phyloP scores from a whole-genome alignment of 2,888 invertebrate species.

The Limulus polyphemus region DNA sequence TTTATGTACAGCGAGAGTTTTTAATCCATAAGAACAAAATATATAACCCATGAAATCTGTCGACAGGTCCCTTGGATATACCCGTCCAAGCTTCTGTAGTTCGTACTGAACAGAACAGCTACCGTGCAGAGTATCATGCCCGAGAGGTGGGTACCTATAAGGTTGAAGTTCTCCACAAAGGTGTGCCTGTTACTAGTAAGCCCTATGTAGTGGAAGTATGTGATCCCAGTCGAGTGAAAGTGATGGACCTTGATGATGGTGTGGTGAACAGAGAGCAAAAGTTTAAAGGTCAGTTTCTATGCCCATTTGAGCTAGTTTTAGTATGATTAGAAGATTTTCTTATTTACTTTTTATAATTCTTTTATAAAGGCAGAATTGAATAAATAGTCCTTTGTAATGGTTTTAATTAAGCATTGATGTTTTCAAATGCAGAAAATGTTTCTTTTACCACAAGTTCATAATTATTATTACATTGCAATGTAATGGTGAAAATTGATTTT shows the following conservation, averaged over 20 bases:
- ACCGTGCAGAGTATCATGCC: slow-evolving; percentile 61
- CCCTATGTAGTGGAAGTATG: slow-evolving; percentile 54
- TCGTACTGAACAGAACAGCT: slow-evolving; percentile 35
- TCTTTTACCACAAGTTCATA: too few species aligned
- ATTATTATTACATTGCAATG: too few species aligned
- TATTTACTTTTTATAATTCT: too few species aligned
- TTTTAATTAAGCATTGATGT: too few species aligned
- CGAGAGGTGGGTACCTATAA: slow-evolving; percentile 60
- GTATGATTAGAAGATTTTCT: not conserved
- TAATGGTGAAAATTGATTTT: too few species aligned
- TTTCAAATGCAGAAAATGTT: too few species aligned
- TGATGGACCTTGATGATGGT: slow-evolving; percentile 38
- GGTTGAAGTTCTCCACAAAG: slow-evolving; percentile 52
- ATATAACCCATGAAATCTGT: not conserved
- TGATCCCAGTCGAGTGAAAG: slow-evolving; percentile 42
- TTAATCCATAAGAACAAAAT: not conserved
- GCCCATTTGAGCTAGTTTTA: not conserved
- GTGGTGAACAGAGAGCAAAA: slow-evolving; percentile 38
- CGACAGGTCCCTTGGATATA: slow-evolving; percentile 43
- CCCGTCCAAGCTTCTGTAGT: slow-evolving; percentile 40
- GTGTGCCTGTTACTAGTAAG: slow-evolving; percentile 48
- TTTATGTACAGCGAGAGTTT: slow-evolving; percentile 4
- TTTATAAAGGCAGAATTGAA: too few species aligned
- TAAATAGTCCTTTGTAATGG: too few species aligned
- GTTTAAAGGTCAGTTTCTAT: slow-evolving; percentile 35